These are phyloP conservation scores for Aphelinus atriplicis DNA, from an alignment of 1,140 invertebrate genomes.

Conservation along the genomic window DNA sequence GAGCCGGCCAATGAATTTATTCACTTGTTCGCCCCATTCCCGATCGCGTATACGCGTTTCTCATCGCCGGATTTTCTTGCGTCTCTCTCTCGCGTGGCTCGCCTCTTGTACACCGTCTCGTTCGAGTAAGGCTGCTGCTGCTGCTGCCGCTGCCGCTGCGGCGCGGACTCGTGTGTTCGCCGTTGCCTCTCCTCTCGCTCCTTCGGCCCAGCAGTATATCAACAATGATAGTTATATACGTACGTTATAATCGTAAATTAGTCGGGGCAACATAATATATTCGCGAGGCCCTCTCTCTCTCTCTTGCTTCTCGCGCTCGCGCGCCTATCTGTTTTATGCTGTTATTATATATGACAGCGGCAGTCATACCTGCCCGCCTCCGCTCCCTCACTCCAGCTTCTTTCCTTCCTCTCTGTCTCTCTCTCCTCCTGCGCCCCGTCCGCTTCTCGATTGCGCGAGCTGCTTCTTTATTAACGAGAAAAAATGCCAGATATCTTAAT, in stretches of 20 bases:
- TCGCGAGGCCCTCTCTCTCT: constrained; percentile 61
- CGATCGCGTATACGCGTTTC: constrained; percentile 4
- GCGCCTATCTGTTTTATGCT: constrained; percentile 68
- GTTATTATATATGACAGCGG: constrained; percentile 68
- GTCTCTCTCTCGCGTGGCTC: constrained; percentile 9
- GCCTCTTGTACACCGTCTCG: neutral
- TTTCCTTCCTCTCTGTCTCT: constrained; percentile 33
- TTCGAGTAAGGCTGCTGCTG: too few species aligned
- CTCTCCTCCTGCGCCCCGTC: neutral
- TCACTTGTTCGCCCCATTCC: constrained; percentile 27
- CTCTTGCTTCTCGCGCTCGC: constrained; percentile 12
- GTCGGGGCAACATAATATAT: constrained; percentile 67
- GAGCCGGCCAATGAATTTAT: constrained; percentile 33
- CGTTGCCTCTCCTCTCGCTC: constrained; percentile 20
- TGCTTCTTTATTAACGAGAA: constrained; percentile 34
- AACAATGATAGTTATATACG: constrained; percentile 69
- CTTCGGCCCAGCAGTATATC: constrained; percentile 41
- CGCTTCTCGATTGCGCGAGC: neutral
- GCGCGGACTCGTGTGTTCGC: constrained; percentile 13
- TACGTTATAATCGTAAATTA: constrained; percentile 69
- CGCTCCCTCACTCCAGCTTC: constrained; percentile 32
- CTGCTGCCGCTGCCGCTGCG: constrained; percentile 1
- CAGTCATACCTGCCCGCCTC: constrained; percentile 61
- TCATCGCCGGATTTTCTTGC: neutral
- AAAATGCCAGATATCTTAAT: constrained; percentile 42